Evolutionary conservation across 2,113 vertebrate genomes (phyloP).

Genomic region (Oncorhynchus nerka): DNA sequence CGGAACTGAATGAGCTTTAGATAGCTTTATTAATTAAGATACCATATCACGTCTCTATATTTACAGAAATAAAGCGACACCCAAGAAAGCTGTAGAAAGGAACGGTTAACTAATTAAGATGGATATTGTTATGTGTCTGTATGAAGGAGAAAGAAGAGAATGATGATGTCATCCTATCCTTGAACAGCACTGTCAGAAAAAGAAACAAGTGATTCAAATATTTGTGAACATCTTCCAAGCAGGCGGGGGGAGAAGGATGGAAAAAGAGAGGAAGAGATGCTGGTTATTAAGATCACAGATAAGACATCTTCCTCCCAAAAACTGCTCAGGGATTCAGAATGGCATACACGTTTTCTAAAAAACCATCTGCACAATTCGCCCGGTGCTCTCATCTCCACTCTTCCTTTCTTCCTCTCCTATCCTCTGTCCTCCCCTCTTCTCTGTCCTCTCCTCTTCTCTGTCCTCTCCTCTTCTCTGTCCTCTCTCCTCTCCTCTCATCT

Average conservation of each 20-base stretch:
- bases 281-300: conserved; percentile 15
- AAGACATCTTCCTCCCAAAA: conserved; percentile 7
- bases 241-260: background rate
- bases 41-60: background rate
- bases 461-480: background rate
- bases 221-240: conserved; percentile 6
- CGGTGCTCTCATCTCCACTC: conserved; percentile 9
- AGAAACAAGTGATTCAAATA: background rate
- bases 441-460: conserved; percentile 7
- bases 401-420: background rate
- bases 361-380: conserved; percentile 46
- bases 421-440: conserved; percentile 2
- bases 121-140: background rate
- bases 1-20: background rate
- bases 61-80: no score
- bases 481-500: background rate
- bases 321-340: conserved; percentile 28
- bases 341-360: conserved; percentile 41
- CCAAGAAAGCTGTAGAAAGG: background rate
- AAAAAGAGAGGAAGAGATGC: background rate
- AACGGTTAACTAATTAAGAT: background rate
- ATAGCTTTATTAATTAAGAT: background rate
- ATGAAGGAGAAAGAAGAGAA: background rate
- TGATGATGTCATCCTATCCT: background rate
- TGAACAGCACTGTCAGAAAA: background rate